These are phyloP conservation scores for Alectura lathami DNA, from an alignment of 2,113 vertebrate species.

Conservation along the genomic window DNA sequence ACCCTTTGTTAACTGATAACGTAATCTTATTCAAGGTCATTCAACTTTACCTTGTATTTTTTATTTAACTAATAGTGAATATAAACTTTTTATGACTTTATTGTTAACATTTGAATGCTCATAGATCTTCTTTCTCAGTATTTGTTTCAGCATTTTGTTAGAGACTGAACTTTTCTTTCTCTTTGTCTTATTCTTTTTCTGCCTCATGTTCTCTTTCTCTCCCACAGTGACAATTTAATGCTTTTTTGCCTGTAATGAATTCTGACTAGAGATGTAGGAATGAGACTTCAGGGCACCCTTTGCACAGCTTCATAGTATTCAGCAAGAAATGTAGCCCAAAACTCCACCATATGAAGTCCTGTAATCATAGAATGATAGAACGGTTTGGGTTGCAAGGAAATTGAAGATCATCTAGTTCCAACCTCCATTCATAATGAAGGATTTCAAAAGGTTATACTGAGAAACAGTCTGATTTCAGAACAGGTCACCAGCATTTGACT, in stretches of 20 bases:
- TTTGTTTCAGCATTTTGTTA: not conserved
- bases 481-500: not conserved
- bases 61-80: no score
- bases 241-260: not conserved
- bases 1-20: conserved; percentile 1
- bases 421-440: not conserved
- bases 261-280: not conserved
- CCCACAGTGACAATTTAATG: not conserved
- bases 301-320: not conserved
- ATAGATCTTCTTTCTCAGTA: not conserved
- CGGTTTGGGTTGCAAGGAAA: not conserved
- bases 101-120: not conserved
- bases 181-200: not conserved
- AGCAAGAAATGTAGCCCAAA: not conserved
- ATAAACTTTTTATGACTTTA: not conserved
- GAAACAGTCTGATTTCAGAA: not conserved
- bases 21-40: not conserved
- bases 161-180: not conserved
- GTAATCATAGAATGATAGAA: not conserved
- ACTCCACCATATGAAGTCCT: not conserved
- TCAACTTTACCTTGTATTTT: conserved; percentile 13
- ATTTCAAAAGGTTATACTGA: not conserved
- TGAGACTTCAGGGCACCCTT: not conserved
- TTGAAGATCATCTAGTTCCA: not conserved
- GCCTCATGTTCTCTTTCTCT: not conserved